A percentile compares a stretch with the other conserved stretches of the same genome.
Evolutionary conservation across 2,888 invertebrate species (phyloP).

Genomic region (Himalopsyche japonica): DNA sequence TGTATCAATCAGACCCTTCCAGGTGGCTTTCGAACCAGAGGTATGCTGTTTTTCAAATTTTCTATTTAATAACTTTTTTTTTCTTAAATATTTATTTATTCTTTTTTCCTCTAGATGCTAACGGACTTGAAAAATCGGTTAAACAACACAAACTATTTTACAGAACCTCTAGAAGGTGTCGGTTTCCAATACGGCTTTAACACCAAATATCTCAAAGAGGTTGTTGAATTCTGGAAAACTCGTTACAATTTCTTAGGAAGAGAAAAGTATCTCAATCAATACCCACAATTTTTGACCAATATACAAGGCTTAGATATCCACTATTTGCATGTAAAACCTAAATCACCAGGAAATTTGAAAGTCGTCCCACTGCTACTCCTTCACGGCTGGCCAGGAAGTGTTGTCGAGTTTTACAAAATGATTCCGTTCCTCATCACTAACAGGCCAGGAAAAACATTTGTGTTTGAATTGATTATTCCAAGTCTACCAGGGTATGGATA

Average conservation of each 20-base stretch:
- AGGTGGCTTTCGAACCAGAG: constrained; percentile 52
- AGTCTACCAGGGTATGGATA: constrained; percentile 60
- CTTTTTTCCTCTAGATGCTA: constrained; percentile 53
- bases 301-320: constrained; percentile 74
- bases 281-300: constrained; percentile 70
- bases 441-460: constrained; percentile 58
- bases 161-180: constrained; percentile 52
- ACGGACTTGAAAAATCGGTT: constrained; percentile 60
- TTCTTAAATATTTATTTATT: not conserved
- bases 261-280: constrained; percentile 65
- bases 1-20: constrained; percentile 49
- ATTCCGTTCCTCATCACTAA: constrained; percentile 66
- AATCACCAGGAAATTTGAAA: constrained; percentile 48
- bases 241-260: constrained; percentile 70
- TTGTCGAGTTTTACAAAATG: constrained; percentile 74
- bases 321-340: constrained; percentile 68
- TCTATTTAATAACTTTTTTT: not conserved
- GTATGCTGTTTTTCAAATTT: constrained; percentile 44
- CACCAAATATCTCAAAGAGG: constrained; percentile 52
- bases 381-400: constrained; percentile 84
- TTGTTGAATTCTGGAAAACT: constrained; percentile 63
- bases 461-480: constrained; percentile 67
- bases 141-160: constrained; percentile 49
- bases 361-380: constrained; percentile 70
- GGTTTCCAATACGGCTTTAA: constrained; percentile 67